These are phyloP conservation scores for Brachyalestes nurse DNA, from an alignment of 2,797 vertebrate species.

Conservation along the genomic window DNA sequence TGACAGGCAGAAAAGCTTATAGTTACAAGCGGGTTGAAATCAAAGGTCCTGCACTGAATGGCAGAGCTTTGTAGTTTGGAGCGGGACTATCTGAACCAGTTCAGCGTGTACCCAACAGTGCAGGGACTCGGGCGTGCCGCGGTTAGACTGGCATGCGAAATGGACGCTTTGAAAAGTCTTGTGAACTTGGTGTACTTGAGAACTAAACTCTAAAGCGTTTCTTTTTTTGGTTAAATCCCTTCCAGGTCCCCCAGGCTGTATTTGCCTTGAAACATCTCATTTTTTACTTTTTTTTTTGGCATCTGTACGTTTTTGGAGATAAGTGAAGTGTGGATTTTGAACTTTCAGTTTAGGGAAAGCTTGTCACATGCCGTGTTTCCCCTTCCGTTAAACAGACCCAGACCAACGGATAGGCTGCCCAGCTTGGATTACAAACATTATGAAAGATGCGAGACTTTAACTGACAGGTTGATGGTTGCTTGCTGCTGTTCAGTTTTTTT, in stretches of 20 bases:
- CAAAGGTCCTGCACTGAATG: slow-evolving; percentile 50
- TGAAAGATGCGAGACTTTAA: no score
- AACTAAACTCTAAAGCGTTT: not conserved
- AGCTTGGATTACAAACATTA: no score
- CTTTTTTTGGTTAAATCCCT: not conserved
- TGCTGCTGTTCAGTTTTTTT: no score
- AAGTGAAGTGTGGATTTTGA: no score
- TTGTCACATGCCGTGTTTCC: no score
- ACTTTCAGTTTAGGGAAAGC: no score
- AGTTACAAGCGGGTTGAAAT: slow-evolving; percentile 60
- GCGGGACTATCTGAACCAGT: slow-evolving; percentile 16
- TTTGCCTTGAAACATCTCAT: not conserved
- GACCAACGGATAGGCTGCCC: no score
- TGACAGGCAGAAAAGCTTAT: slow-evolving; percentile 65
- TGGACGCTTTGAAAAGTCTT: not conserved
- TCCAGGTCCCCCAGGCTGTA: no score
- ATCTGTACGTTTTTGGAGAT: no score
- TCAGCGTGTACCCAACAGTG: not conserved
- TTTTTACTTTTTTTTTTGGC: no score
- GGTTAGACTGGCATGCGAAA: slow-evolving; percentile 7
- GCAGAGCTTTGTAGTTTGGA: slow-evolving; percentile 42
- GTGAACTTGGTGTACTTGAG: not conserved
- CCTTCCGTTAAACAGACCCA: no score
- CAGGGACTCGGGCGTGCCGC: not conserved
- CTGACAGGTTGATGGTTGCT: no score